phyloP scores from a whole-genome alignment of 2,113 vertebrate genomes.

The Tetrao urogallus region DNA sequence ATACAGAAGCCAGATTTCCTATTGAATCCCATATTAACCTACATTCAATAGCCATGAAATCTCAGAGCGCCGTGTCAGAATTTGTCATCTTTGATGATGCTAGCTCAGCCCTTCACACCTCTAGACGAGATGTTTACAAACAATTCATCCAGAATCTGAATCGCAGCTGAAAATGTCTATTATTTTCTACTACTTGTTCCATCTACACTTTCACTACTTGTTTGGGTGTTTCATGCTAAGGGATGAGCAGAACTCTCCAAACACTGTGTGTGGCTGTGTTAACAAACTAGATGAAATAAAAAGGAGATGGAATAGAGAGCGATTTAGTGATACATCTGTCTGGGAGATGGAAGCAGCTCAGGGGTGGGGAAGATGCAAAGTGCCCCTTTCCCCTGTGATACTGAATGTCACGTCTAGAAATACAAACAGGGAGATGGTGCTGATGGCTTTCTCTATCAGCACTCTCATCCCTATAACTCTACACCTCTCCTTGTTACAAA shows the following conservation, averaged over 20 bases:
- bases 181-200: slow-evolving; percentile 20
- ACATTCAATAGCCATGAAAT: slow-evolving; percentile 47
- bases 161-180: not conserved
- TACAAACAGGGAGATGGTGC: rapidly evolving
- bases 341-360: not conserved
- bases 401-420: not conserved
- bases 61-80: slow-evolving; percentile 47
- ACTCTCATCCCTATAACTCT: not conserved
- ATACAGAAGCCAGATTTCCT: slow-evolving; percentile 57
- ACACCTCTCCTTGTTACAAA: not conserved
- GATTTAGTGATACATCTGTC: not conserved
- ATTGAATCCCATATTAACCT: slow-evolving; percentile 71
- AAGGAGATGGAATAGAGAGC: not conserved
- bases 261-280: not conserved
- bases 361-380: not conserved
- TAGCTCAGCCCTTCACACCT: slow-evolving; percentile 49
- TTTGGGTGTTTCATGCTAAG: not conserved
- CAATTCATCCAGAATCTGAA: slow-evolving; percentile 30
- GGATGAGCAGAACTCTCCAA: not conserved
- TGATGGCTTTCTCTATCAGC: not conserved
- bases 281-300: not conserved
- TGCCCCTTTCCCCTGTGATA: not conserved
- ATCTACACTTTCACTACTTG: not conserved
- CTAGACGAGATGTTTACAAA: slow-evolving; percentile 29
- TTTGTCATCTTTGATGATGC: slow-evolving; percentile 34